These are phyloP conservation scores for Columba livia DNA, from an alignment of 2,113 vertebrate species.

Conservation along the genomic window DNA sequence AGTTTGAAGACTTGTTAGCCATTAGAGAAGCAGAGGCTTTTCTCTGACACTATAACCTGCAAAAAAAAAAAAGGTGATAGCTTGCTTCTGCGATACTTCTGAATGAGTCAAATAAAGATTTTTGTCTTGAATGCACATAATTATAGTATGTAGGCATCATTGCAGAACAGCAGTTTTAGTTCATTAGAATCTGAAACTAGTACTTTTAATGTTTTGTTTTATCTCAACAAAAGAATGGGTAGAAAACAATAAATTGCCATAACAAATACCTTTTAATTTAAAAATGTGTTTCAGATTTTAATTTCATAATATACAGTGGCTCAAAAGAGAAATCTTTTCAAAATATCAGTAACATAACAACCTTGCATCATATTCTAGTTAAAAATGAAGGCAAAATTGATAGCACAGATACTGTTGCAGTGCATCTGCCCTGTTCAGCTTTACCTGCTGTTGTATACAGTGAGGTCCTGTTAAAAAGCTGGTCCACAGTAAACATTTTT, in stretches of 20 bases:
- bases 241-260: not conserved
- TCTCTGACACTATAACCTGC: not conserved
- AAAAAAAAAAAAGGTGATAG: not conserved
- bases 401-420: not conserved
- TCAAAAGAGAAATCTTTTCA: not conserved
- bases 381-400: not conserved
- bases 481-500: not conserved
- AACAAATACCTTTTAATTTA: not conserved
- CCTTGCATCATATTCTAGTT: not conserved
- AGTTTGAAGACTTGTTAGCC: not conserved
- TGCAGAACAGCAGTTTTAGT: not conserved
- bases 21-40: not conserved
- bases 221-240: accelerated
- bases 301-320: not conserved
- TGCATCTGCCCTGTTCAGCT: not conserved
- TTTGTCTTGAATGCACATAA: not conserved
- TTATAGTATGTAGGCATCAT: not conserved
- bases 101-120: not conserved
- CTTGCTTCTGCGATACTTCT: not conserved
- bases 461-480: not conserved
- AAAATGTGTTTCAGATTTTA: not conserved
- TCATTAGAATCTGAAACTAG: not conserved
- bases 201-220: not conserved
- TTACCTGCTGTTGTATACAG: not conserved
- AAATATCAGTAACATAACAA: not conserved